Percentiles rank a stretch among this genome's conserved stretches.
These are phyloP conservation scores for Mormyrus hasselquistii DNA, from an alignment of 2,797 vertebrate species.

Conservation along the genomic window DNA sequence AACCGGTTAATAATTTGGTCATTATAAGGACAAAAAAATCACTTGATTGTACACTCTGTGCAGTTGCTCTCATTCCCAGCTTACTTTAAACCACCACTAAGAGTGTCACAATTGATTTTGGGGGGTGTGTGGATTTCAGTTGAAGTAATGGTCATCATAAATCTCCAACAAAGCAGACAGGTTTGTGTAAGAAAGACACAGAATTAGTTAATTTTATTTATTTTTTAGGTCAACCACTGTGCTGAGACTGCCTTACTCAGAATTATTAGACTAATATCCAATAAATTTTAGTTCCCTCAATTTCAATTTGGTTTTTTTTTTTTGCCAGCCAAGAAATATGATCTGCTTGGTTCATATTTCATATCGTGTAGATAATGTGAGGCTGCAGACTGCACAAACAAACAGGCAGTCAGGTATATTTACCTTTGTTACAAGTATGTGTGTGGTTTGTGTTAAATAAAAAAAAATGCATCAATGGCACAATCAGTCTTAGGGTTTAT, in stretches of 20 bases:
- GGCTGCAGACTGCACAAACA: neutral
- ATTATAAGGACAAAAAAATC: neutral
- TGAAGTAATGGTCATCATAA: slow-evolving; percentile 27
- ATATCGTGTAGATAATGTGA: slow-evolving; percentile 18
- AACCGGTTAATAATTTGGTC: neutral
- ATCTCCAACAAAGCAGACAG: slow-evolving; percentile 12
- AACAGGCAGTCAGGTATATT: neutral
- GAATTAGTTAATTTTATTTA: slow-evolving; percentile 1
- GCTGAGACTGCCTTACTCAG: slow-evolving; percentile 8
- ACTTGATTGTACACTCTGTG: neutral
- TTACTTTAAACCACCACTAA: neutral
- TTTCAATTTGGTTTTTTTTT: neutral
- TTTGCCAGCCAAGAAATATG: slow-evolving; percentile 12
- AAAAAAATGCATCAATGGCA: slow-evolving; percentile 45
- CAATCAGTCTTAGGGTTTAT: slow-evolving; percentile 48
- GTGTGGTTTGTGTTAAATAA: slow-evolving; percentile 17
- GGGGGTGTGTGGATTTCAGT: neutral
- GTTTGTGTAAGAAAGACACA: slow-evolving; percentile 11
- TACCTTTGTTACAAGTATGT: neutral
- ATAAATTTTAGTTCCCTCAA: slow-evolving; percentile 12
- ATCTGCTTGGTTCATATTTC: neutral
- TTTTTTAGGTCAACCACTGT: slow-evolving; percentile 2
- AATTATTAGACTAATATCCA: slow-evolving; percentile 23
- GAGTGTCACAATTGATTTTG: slow-evolving; percentile 10
- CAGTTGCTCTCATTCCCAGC: neutral